phyloP scores from a whole-genome alignment of 2,113 vertebrate genomes.

The Mohoua ochrocephala region DNA sequence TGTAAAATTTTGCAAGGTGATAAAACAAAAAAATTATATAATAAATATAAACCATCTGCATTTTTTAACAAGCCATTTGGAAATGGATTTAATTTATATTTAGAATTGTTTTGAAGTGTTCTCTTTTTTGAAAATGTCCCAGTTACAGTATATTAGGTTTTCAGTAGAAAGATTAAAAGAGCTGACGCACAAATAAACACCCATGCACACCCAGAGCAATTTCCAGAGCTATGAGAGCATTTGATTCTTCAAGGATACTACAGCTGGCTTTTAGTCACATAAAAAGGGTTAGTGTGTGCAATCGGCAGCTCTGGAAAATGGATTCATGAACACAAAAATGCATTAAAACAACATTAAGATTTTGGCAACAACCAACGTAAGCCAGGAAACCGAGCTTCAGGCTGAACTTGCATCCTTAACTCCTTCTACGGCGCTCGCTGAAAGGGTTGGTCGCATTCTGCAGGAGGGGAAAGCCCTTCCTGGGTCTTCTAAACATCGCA shows the following conservation, averaged over 20 bases:
- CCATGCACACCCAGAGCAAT: constrained; percentile 23
- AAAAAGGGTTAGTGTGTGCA: constrained; percentile 31
- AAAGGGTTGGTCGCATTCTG: neutral
- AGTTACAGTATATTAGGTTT: constrained; percentile 67
- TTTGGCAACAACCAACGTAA: constrained; percentile 41
- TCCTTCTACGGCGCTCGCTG: neutral
- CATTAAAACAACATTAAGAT: constrained; percentile 63
- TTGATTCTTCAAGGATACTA: constrained; percentile 63
- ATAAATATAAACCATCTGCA: constrained; percentile 79
- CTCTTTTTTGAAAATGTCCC: constrained; percentile 67
- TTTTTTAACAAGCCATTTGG: constrained; percentile 74
- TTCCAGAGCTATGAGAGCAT: constrained; percentile 53
- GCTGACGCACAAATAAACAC: constrained; percentile 46
- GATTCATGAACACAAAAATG: constrained; percentile 66
- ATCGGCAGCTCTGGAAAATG: constrained; percentile 57
- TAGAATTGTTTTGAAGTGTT: constrained; percentile 75
- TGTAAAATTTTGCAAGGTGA: constrained; percentile 77
- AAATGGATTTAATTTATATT: constrained; percentile 75
- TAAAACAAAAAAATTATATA: constrained; percentile 78
- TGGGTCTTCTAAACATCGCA: neutral
- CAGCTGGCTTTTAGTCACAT: constrained; percentile 62
- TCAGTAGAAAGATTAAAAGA: constrained; percentile 69
- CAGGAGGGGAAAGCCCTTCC: neutral
- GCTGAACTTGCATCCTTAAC: constrained; percentile 5
- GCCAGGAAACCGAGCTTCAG: neutral